Evolutionary conservation across 2,888 invertebrate genomes (phyloP).

Genomic region (Leistus spinibarbis): DNA sequence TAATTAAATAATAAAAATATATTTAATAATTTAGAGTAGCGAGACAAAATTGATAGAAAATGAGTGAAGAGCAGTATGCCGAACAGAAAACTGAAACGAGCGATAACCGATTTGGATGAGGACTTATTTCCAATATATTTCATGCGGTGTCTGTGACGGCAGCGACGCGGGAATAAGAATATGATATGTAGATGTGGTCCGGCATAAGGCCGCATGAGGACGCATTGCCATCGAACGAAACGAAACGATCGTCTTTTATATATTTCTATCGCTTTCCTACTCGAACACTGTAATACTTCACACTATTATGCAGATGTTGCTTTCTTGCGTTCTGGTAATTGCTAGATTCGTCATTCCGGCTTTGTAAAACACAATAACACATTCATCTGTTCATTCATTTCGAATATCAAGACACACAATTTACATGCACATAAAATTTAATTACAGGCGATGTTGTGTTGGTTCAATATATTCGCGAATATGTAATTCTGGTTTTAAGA

Average conservation of each 20-base stretch:
- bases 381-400: no score
- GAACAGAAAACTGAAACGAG: slow-evolving; percentile 9
- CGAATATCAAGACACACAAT: no score
- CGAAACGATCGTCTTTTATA: neutral
- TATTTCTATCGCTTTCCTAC: neutral
- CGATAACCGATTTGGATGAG: slow-evolving; percentile 27
- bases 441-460: no score
- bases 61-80: slow-evolving; percentile 15
- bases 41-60: slow-evolving; percentile 16
- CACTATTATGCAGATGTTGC: neutral
- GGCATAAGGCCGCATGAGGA: slow-evolving; percentile 10
- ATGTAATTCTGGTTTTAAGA: no score
- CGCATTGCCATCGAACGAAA: neutral
- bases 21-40: neutral
- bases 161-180: slow-evolving; percentile 21
- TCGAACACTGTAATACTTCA: neutral
- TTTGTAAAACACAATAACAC: no score
- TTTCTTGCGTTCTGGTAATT: neutral
- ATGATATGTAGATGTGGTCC: slow-evolving; percentile 27
- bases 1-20: neutral
- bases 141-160: slow-evolving; percentile 22
- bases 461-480: no score
- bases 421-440: no score
- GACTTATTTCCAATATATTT: slow-evolving; percentile 30
- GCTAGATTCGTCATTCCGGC: neutral